phyloP scores from a whole-genome alignment of 2,797 vertebrate species.

The Ptychobarbus kaznakovi region DNA sequence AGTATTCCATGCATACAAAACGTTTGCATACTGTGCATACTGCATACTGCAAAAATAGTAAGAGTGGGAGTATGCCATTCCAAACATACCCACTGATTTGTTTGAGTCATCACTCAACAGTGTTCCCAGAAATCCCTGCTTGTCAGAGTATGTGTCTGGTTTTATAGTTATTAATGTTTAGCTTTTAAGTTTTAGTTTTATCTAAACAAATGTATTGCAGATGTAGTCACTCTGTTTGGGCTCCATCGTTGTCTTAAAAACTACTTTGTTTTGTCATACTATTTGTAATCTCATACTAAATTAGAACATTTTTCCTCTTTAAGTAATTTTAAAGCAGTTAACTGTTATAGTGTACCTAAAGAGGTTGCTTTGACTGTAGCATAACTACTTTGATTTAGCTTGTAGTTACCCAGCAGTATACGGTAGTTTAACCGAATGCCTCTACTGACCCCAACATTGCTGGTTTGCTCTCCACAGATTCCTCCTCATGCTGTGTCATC shows the following conservation, averaged over 20 bases:
- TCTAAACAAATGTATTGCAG: background rate
- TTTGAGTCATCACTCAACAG: conserved; percentile 2
- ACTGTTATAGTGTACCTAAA: background rate
- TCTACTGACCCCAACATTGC: background rate
- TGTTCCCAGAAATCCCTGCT: conserved; percentile 10
- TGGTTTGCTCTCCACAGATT: conserved; percentile 7
- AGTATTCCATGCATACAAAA: conserved; percentile 19
- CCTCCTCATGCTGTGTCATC: conserved; percentile 32
- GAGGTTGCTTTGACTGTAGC: background rate
- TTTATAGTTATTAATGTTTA: conserved; percentile 2
- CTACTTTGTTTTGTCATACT: background rate
- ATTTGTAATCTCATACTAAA: background rate
- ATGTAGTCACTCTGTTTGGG: background rate
- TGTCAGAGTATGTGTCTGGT: background rate
- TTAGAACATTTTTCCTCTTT: background rate
- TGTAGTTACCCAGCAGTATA: background rate
- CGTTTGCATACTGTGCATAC: conserved; percentile 25
- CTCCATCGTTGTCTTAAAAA: background rate
- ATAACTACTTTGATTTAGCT: background rate
- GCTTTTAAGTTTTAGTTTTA: background rate
- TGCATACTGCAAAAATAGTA: conserved; percentile 37
- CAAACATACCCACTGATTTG: conserved; percentile 21
- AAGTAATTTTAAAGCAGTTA: background rate
- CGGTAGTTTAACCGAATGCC: background rate
- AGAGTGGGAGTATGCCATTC: conserved; percentile 31